phyloP scores from a whole-genome alignment of 2,888 invertebrate genomes.

The Pammene fasciana region DNA sequence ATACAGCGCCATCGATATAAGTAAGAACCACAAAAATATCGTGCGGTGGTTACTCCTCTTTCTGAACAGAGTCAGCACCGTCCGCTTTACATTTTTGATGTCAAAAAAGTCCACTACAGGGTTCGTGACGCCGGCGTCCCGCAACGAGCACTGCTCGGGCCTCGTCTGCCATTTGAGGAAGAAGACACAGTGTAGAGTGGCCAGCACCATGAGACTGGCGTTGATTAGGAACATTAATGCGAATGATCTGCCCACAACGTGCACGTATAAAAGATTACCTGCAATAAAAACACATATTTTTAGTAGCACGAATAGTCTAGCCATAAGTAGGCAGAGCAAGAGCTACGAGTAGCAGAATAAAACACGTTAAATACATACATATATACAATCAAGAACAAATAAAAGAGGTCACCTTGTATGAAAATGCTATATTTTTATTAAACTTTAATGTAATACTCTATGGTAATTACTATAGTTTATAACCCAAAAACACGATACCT shows the following conservation, averaged over 20 bases:
- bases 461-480: too few species aligned
- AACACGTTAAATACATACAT: too few species aligned
- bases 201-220: conserved; percentile 82
- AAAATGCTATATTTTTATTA: too few species aligned
- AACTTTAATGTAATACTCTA: too few species aligned
- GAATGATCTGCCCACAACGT: conserved; percentile 85
- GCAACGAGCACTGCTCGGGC: conserved; percentile 83
- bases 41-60: conserved; percentile 83
- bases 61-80: conserved; percentile 85
- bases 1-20: conserved; percentile 89
- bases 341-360: too few species aligned
- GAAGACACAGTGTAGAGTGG: conserved; percentile 86
- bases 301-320: too few species aligned
- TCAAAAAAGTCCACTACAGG: conserved; percentile 89
- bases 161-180: conserved; percentile 88
- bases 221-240: conserved; percentile 90
- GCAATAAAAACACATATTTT: conserved; percentile 56
- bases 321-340: too few species aligned
- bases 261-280: conserved; percentile 86
- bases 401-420: too few species aligned
- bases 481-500: too few species aligned
- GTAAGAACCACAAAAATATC: conserved; percentile 86
- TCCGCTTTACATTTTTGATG: conserved; percentile 85
- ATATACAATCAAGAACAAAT: too few species aligned
- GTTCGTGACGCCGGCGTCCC: conserved; percentile 82